Evolutionary conservation across 1,140 invertebrate species (phyloP), one percentile per base, ranked within the genome.

Genomic region (Drosophila repletoides): DNA sequence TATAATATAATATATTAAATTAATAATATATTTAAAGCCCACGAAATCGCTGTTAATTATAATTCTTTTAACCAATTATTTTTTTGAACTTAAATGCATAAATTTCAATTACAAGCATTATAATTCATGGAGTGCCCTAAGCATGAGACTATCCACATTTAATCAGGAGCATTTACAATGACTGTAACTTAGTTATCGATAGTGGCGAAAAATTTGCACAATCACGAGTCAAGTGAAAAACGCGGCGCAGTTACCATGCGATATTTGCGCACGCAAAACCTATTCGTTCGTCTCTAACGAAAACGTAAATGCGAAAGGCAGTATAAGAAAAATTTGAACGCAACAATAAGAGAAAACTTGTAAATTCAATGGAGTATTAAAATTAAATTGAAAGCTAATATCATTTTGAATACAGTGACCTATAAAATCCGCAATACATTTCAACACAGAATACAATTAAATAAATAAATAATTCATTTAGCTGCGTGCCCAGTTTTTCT

Each of bases 261-360:
- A 52, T 36, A 53, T 31, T 55, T 63, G 31, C 29, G 58, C 46
- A 53, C 10, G 46, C 46, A 21, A 67, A 53, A n/a, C n/a, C n/a
- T 52, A 52, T 38, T n/a, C 38, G 38, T 14, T 21, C 65, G 41
- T 63, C 65, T 41, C 59, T 63, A 68, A 63, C 49, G 65, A 68
- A 68, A 68, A 68, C 48, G 65, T 68, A 68, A 68, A 68, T 68
- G 48, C 64, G 58, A 63, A 67, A 66, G 63, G 63, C 56, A 67
- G 65, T 68, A 59, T 17, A 59, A n/a, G n/a, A 40, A 68, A 68
- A 68, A 68, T 68, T 68, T 68, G 55, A 68, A 63, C 29, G 65
- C 53, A 53, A 68, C 48, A 68, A 63, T 40, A 60, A 6, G 64
- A 63, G 26, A 33, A 24, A 34, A 29, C 28, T 26, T n/a, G 12